Evolutionary conservation across 2,797 vertebrate species (phyloP).

Genomic region (Iguana delicatissima): DNA sequence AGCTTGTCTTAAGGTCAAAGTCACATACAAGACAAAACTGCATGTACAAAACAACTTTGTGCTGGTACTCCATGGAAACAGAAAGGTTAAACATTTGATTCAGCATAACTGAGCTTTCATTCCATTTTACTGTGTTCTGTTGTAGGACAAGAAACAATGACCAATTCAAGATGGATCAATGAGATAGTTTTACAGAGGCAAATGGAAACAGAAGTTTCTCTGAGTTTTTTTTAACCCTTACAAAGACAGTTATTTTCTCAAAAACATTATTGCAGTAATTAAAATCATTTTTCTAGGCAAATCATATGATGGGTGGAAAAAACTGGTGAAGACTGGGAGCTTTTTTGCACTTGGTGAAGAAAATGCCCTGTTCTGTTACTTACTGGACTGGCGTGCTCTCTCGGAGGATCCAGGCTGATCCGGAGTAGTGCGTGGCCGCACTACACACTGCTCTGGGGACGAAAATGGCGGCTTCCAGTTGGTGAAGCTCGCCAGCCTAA

Average conservation of each 20-base stretch:
- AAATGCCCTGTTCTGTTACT: no score
- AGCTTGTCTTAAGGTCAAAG: not conserved
- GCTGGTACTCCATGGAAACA: not conserved
- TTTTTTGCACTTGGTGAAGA: no score
- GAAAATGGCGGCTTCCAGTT: no score
- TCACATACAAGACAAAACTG: not conserved
- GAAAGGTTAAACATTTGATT: not conserved
- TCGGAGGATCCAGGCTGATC: no score
- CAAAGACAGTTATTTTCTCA: constrained; percentile 2
- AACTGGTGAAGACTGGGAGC: not conserved
- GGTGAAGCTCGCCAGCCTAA: no score
- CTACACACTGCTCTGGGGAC: no score
- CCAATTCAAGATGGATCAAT: not conserved
- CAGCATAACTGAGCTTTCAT: not conserved
- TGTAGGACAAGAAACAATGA: constrained; percentile 16
- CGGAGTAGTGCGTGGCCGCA: no score
- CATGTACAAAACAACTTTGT: not conserved
- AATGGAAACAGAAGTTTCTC: not conserved
- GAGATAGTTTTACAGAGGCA: not conserved
- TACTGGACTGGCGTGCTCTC: no score
- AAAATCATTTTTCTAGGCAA: not conserved
- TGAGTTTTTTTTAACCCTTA: not conserved
- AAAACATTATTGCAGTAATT: not conserved
- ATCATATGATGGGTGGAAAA: not conserved
- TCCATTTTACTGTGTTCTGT: not conserved